Conservation (phyloP, 2,888 invertebrate genomes). For the Acanthacorydalis orientalis region DNA sequence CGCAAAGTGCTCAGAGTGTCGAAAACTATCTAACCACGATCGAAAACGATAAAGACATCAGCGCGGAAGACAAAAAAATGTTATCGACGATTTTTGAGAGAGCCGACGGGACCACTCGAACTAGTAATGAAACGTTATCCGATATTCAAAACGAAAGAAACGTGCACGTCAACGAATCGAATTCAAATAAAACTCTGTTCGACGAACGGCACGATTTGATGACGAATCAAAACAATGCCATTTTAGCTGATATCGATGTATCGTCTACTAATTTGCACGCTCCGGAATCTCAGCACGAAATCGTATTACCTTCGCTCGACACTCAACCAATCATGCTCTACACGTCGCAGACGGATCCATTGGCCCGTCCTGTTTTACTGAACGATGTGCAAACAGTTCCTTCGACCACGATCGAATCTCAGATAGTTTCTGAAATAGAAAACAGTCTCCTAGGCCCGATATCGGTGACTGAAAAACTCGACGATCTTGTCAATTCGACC, state of each 20-base stretch:
- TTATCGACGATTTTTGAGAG: conserved; percentile 10
- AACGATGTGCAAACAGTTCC: not conserved
- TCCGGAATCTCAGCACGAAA: no score
- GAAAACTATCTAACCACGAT: conserved; percentile 39
- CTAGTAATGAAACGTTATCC: conserved; percentile 8
- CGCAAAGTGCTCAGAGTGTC: conserved; percentile 39
- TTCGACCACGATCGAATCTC: no score
- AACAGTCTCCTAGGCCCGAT: no score
- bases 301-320: no score
- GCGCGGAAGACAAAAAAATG: conserved; percentile 11
- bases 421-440: no score
- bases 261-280: no score
- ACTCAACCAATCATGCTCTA: no score
- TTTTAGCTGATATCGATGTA: no score
- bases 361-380: no score
- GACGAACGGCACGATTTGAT: no score
- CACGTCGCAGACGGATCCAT: no score
- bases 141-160: not conserved
- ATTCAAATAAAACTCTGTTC: not conserved
- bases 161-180: not conserved
- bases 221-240: no score
- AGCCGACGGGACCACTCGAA: conserved; percentile 11
- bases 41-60: conserved; percentile 19
- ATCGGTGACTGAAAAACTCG: conserved; percentile 24
- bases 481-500: conserved; percentile 40